phyloP scores from a whole-genome alignment of 1,140 invertebrate species.

The Chrysomallon squamiferum region DNA sequence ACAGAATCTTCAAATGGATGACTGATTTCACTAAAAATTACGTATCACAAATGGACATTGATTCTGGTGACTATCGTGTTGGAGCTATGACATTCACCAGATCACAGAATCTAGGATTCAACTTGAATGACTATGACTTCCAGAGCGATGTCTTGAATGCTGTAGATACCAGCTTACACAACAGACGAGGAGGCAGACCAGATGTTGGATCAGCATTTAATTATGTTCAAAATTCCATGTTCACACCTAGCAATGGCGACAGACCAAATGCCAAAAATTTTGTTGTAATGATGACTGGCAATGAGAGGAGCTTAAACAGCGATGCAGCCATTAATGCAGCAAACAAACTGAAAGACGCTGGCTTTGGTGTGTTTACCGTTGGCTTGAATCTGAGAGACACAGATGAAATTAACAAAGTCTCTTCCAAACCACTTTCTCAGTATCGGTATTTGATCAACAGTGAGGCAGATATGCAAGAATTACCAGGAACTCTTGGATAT shows the following conservation, averaged over 20 bases:
- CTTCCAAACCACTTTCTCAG: conserved; percentile 34
- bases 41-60: conserved; percentile 28
- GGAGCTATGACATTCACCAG: conserved; percentile 42
- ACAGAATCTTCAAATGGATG: conserved; percentile 32
- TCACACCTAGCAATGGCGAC: conserved; percentile 44
- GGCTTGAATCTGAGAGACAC: conserved; percentile 42
- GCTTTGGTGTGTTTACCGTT: conserved; percentile 42
- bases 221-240: conserved; percentile 42
- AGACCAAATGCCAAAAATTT: conserved; percentile 49
- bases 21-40: conserved; percentile 25
- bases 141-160: conserved; percentile 23
- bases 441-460: conserved; percentile 25
- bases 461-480: conserved; percentile 3
- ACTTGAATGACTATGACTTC: conserved; percentile 36
- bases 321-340: conserved; percentile 27
- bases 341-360: conserved; percentile 30
- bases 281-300: conserved; percentile 45
- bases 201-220: conserved; percentile 39
- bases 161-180: conserved; percentile 14
- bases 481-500: too few species aligned
- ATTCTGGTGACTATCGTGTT: conserved; percentile 36
- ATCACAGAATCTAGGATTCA: conserved; percentile 30
- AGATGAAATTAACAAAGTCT: conserved; percentile 37
- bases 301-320: conserved; percentile 31
- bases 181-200: conserved; percentile 21